Evolutionary conservation across 1,140 invertebrate species (phyloP).

Genomic region (Drosophila biarmipes): DNA sequence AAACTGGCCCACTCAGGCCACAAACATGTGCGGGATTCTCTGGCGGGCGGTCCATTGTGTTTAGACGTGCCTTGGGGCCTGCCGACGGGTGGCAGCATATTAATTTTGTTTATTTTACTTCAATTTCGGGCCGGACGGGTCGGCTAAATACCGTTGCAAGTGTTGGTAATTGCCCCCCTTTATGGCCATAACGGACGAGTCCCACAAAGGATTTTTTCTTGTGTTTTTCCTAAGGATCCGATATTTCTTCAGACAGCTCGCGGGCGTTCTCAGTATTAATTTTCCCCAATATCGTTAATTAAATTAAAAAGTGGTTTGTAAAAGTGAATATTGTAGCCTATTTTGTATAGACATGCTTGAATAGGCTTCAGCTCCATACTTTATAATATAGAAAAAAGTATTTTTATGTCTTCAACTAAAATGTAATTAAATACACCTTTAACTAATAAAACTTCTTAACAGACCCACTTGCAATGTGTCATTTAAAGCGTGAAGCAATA

Average conservation of each 20-base stretch:
- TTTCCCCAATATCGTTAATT: neutral
- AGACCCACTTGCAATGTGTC: neutral
- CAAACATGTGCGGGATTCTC: neutral
- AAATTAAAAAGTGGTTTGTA: neutral
- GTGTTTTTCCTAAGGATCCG: neutral
- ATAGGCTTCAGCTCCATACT: too few species aligned
- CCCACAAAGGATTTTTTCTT: slow-evolving; percentile 13
- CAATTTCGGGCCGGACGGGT: slow-evolving; percentile 13
- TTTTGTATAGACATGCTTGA: neutral
- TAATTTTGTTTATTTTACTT: slow-evolving; percentile 54
- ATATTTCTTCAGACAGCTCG: neutral
- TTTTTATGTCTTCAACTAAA: neutral
- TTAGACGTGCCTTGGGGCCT: slow-evolving; percentile 13
- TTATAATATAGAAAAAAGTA: too few species aligned
- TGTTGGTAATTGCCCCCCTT: slow-evolving; percentile 63
- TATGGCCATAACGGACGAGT: slow-evolving; percentile 34
- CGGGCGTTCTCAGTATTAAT: slow-evolving; percentile 8
- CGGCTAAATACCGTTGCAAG: slow-evolving; percentile 38
- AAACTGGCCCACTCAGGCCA: neutral
- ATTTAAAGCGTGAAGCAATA: slow-evolving; percentile 3
- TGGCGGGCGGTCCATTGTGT: slow-evolving; percentile 38
- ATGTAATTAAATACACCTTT: neutral
- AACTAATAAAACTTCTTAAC: neutral
- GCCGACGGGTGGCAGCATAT: slow-evolving; percentile 44
- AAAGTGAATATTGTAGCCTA: neutral